Evolutionary conservation across 2,797 vertebrate genomes (phyloP), one percentile per base, ranked within the genome.

Genomic region (Sparus aurata): DNA sequence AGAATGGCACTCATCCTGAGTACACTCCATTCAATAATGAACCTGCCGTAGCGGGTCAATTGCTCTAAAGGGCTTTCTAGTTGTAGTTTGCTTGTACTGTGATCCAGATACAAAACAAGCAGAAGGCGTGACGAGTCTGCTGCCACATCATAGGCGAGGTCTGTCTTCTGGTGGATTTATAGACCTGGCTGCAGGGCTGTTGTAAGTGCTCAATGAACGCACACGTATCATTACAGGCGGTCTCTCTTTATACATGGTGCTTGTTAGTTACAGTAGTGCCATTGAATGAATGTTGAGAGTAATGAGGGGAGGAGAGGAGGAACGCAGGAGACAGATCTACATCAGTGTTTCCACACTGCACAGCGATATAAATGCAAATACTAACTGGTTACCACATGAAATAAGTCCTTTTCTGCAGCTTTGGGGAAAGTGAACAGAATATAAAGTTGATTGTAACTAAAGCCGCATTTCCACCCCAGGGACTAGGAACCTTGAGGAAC

Each of bases 231-330:
- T 80, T 53, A 43, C 7, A 45, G 41, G 57, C n/a, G 1, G 54
- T 52, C 69, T 73, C 38, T 66, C 68, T 82, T 73, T 30, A 30
- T 47, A 49, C 43, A 49, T 69, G 86, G 86, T 86, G 88, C 85
- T 89, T 83, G 89, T 85, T 84, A 76, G 80, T 84, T 71, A 86
- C 65, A 82, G 77, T 84, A 90, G 91, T 93, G 92, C 86, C 52
- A 62, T 83, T 87, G 64, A 75, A 84, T 80, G 46, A 83, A 78
- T 54, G 83, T 57, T 55, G 46, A 63, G 76, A 69, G 69, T 70
- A 69, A 84, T 69, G n/a, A 46, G 41, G 62, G 15, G 34, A 23
- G 43, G 67, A 54, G 38, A 45, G n/a, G 45, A 49, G 46, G 53
- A 55, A 66, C 45, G 52, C 3, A 58, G 73, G 62, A 54, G 61